A percentile compares a stretch with the other conserved stretches of the same genome.
These are phyloP conservation scores for Idaea biselata DNA, from an alignment of 2,888 invertebrate species.

Conservation along the genomic window DNA sequence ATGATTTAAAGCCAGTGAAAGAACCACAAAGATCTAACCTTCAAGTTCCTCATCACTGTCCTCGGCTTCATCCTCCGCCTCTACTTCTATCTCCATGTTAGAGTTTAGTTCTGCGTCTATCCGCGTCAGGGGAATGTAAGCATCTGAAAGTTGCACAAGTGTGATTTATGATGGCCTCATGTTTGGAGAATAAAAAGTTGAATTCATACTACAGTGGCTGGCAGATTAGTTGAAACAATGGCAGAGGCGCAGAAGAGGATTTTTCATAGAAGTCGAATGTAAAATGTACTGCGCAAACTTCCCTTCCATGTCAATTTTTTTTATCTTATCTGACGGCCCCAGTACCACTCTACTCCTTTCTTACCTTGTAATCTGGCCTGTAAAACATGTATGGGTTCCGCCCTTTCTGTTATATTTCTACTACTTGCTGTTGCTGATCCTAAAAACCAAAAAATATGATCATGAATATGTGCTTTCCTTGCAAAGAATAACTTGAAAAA, in stretches of 20 bases:
- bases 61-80: constrained; percentile 33
- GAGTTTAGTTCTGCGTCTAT: constrained; percentile 52
- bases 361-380: constrained; percentile 69
- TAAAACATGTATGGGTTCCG: constrained; percentile 65
- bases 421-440: constrained; percentile 41
- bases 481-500: neutral
- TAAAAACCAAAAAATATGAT: constrained; percentile 28
- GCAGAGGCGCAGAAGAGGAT: too few relatives aligned
- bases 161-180: too few relatives aligned
- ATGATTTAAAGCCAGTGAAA: too few relatives aligned
- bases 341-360: too few relatives aligned
- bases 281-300: too few relatives aligned
- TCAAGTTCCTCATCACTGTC: constrained; percentile 49
- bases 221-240: too few relatives aligned
- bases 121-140: constrained; percentile 66
- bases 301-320: too few relatives aligned
- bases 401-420: constrained; percentile 46
- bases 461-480: neutral
- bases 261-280: too few relatives aligned
- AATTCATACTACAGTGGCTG: too few relatives aligned
- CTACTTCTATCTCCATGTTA: constrained; percentile 40
- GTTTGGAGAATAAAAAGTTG: too few relatives aligned
- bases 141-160: constrained; percentile 48
- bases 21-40: constrained; percentile 30
- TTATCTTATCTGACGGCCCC: too few relatives aligned